Evolutionary conservation across 2,888 invertebrate species (phyloP), one percentile per base, ranked within the genome.

Genomic region (Troglohyphantes excavatus): DNA sequence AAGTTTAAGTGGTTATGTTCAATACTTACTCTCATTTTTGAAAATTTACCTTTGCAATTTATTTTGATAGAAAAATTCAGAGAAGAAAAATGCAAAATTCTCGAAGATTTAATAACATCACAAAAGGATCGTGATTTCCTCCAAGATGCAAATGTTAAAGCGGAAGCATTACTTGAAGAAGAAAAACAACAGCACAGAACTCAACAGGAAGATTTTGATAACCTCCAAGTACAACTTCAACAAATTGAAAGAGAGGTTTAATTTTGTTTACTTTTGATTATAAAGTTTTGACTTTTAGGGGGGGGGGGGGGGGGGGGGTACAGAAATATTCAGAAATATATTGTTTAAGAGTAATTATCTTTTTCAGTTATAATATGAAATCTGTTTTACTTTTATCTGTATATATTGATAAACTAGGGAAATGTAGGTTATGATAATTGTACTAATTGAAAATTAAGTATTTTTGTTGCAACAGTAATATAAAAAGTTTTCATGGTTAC

Each of bases 181-280:
- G 53, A 17, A 13, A 81, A 79, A 21, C 90, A 90, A 68, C 68
- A 85, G 61, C 61, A 79, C 5, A 67, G 61, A n/a, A 67, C 85
- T 27, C 75, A 81, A 11, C 85, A 81, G 43, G 90, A 85, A 61
- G 90, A 90, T 27, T 67, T 67, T 33, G 90, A 85, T 17, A 85
- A 65, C 61, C 53, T 81, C 11, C 29, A 67, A 70, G 59, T 85
- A 27, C 39, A 84, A 73, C 13, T 90, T 17, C 84, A 90, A n/a
- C 83, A 90, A 65, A 46, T 65, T 17, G 78, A 90, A 81, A 82
- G 81, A 85, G 90, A 90, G 63, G 90, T 90, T 23, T 61, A 7
- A 53, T 2, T 53, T 53, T 39, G 39, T 53, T 53, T 17, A 53
- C 17, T 53, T 53, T 53, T 13, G 13, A 7, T 11, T 39, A 13